Evolutionary conservation across 1,140 invertebrate genomes (phyloP).

Genomic region (Lasaia peninsularis): DNA sequence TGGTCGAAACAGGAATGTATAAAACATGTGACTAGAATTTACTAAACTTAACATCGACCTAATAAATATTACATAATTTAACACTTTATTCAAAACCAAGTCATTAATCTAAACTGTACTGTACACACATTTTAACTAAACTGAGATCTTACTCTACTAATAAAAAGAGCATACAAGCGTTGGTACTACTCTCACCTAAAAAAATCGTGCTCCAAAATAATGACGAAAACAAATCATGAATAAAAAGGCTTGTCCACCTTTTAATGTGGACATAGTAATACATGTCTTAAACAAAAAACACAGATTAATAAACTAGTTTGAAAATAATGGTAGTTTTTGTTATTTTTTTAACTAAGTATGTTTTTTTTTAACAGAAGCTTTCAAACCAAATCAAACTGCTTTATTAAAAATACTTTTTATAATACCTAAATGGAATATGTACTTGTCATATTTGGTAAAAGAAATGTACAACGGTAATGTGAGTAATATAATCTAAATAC

Average conservation of each 20-base stretch:
- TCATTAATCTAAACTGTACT: slow-evolving; percentile 34
- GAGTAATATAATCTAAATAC: too few species aligned
- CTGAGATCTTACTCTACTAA: slow-evolving; percentile 56
- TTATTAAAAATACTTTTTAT: too few species aligned
- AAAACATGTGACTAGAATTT: slow-evolving; percentile 76
- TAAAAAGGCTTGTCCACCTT: too few species aligned
- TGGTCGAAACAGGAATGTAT: slow-evolving; percentile 75
- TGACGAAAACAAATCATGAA: not conserved
- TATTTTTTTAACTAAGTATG: too few species aligned
- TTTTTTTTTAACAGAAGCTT: too few species aligned
- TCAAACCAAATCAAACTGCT: too few species aligned
- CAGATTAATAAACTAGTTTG: too few species aligned
- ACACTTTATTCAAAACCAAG: slow-evolving; percentile 50
- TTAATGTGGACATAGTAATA: too few species aligned
- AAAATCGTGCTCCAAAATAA: not conserved
- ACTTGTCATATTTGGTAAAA: slow-evolving; percentile 5
- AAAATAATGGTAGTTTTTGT: too few species aligned
- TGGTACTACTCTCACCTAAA: not conserved
- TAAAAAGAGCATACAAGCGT: not conserved
- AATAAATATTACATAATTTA: slow-evolving; percentile 65
- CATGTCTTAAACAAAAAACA: too few species aligned
- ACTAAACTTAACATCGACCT: slow-evolving; percentile 73
- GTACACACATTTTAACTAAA: slow-evolving; percentile 43
- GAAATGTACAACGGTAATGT: not conserved
- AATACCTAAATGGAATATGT: slow-evolving; percentile 5